These are phyloP conservation scores for Trematomus bernacchii DNA, from an alignment of 2,797 vertebrate species.

Conservation along the genomic window DNA sequence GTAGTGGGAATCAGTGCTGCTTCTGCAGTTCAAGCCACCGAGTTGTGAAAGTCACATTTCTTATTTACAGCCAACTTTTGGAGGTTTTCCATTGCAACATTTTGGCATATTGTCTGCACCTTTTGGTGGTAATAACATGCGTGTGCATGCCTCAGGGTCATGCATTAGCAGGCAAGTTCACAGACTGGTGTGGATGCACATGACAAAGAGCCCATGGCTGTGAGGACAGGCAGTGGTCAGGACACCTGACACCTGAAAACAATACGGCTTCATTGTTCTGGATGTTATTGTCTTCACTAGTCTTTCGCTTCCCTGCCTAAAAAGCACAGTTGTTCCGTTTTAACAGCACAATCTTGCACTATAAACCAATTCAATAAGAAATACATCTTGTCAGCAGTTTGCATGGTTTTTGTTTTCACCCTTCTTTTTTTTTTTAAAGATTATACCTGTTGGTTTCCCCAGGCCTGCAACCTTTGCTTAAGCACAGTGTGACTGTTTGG, in stretches of 20 bases:
- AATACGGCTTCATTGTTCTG: conserved; percentile 66
- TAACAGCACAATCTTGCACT: background rate
- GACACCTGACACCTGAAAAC: conserved; percentile 75
- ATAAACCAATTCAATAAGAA: background rate
- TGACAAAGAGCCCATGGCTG: conserved; percentile 56
- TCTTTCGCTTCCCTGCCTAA: conserved; percentile 5
- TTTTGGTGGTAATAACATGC: conserved; percentile 36
- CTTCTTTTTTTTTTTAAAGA: too few relatives aligned
- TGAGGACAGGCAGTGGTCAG: conserved; percentile 41
- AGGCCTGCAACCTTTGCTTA: background rate
- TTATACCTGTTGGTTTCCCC: background rate
- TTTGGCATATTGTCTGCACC: background rate
- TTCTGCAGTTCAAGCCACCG: background rate
- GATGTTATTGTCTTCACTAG: conserved; percentile 44
- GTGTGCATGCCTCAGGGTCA: conserved; percentile 13
- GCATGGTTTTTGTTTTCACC: too few relatives aligned
- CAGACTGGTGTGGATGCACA: conserved; percentile 35
- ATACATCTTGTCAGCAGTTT: too few relatives aligned
- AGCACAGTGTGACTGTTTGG: background rate
- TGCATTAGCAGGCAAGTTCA: conserved; percentile 51
- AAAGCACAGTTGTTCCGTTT: background rate
- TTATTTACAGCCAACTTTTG: conserved; percentile 8
- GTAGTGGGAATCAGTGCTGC: conserved; percentile 31
- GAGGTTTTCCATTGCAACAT: background rate
- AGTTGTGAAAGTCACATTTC: background rate